A percentile compares a stretch with the other conserved stretches of the same genome.
These are phyloP conservation scores for Engystomops pustulosus DNA, from an alignment of 2,113 vertebrate genomes.

Conservation along the genomic window DNA sequence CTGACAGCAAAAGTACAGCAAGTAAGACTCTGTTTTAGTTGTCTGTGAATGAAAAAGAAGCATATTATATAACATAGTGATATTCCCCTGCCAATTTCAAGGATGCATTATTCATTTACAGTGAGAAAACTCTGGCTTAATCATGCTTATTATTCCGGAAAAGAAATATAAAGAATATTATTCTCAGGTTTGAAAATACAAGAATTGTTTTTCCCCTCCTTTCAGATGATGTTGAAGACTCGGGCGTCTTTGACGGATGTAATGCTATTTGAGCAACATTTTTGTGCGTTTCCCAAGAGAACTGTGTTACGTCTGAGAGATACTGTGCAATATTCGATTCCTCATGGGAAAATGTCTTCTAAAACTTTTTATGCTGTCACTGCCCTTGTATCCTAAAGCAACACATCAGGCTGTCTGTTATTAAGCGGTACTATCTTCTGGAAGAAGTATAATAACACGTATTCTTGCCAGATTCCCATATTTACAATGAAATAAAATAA, in stretches of 20 bases:
- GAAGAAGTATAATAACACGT: background rate
- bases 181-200: slow-evolving; percentile 25
- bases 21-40: background rate
- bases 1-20: slow-evolving; percentile 15
- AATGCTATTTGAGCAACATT: slow-evolving; percentile 49
- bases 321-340: slow-evolving; percentile 38
- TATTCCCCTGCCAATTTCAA: slow-evolving; percentile 27
- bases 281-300: slow-evolving; percentile 53
- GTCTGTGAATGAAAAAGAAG: slow-evolving; percentile 29
- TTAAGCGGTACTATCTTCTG: background rate
- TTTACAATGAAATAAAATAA: background rate
- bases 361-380: slow-evolving; percentile 31
- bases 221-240: slow-evolving; percentile 29
- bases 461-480: background rate
- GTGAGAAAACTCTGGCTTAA: slow-evolving; percentile 29
- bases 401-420: slow-evolving; percentile 22
- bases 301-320: slow-evolving; percentile 43
- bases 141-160: slow-evolving; percentile 28
- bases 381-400: slow-evolving; percentile 32
- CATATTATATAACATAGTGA: slow-evolving; percentile 26
- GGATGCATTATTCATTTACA: slow-evolving; percentile 41
- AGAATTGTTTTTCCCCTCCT: slow-evolving; percentile 23
- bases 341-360: slow-evolving; percentile 45
- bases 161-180: slow-evolving; percentile 6
- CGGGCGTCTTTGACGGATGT: slow-evolving; percentile 31